phyloP scores from a whole-genome alignment of 2,888 invertebrate species.

The Anticlea derivata region DNA sequence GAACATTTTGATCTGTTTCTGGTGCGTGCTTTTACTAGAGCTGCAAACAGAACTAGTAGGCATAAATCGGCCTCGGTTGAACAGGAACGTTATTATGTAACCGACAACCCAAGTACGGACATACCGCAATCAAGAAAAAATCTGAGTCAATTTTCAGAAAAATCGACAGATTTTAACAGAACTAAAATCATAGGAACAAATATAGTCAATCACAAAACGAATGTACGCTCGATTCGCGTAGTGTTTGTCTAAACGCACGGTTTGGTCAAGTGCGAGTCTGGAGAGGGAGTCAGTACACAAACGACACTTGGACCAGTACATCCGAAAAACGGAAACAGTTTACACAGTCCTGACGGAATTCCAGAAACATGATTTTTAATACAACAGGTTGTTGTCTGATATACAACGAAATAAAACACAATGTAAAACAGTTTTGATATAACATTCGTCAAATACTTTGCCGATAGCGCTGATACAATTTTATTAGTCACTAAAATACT shows the following conservation, averaged over 20 bases:
- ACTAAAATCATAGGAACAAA: conserved; percentile 81
- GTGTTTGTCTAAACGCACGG: conserved; percentile 74
- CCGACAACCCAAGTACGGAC: conserved; percentile 59
- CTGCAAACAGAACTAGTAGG: conserved; percentile 39
- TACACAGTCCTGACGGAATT: conserved; percentile 18
- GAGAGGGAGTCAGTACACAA: conserved; percentile 60
- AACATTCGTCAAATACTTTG: conserved; percentile 10
- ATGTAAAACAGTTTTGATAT: conserved; percentile 9
- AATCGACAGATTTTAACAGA: conserved; percentile 78
- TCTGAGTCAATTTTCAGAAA: conserved; percentile 81
- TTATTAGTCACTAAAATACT: conserved; percentile 9
- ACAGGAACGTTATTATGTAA: conserved; percentile 65
- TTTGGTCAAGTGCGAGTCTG: conserved; percentile 81
- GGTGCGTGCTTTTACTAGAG: not conserved
- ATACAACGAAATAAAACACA: conserved; percentile 16
- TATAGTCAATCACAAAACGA: conserved; percentile 80
- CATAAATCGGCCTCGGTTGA: conserved; percentile 49
- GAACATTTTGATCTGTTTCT: not conserved
- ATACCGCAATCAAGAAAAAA: conserved; percentile 61
- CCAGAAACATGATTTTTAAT: conserved; percentile 11
- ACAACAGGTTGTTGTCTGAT: conserved; percentile 25
- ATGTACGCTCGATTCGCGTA: conserved; percentile 74
- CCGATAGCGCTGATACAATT: conserved; percentile 8
- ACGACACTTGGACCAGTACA: conserved; percentile 33
- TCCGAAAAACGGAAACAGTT: conserved; percentile 10